Evolutionary conservation across 2,113 vertebrate genomes (phyloP).

Genomic region (Leucosticte australis): DNA sequence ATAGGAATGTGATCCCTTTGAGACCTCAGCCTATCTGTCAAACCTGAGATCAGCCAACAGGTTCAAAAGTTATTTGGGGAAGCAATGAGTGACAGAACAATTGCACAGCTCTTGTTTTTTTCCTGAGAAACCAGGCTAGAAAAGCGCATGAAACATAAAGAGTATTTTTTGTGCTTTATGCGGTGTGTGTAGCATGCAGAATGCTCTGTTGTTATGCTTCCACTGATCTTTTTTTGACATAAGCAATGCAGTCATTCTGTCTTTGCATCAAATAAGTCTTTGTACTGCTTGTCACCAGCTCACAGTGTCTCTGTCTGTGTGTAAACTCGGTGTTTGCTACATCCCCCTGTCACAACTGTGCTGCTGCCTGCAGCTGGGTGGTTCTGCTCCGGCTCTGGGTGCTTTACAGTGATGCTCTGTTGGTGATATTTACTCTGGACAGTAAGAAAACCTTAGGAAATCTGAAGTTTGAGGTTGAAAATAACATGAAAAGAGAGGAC

Average conservation of each 20-base stretch:
- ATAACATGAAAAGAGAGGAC: neutral
- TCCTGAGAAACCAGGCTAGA: neutral
- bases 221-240: conserved; percentile 44
- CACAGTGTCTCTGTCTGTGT: neutral
- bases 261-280: conserved; percentile 31
- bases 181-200: neutral
- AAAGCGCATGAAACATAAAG: neutral
- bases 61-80: conserved; percentile 59
- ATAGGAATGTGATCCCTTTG: conserved; percentile 29
- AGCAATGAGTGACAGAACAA: conserved; percentile 56
- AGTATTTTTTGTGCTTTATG: neutral
- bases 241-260: conserved; percentile 47
- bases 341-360: neutral
- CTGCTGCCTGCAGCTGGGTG: neutral
- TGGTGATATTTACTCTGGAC: neutral
- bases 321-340: neutral
- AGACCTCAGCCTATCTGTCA: conserved; percentile 53
- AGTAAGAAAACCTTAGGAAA: neutral
- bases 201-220: conserved; percentile 6
- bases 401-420: neutral
- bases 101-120: neutral
- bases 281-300: conserved; percentile 38
- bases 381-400: neutral
- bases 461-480: neutral
- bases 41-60: conserved; percentile 48